These are phyloP conservation scores for Cephus nigrinus DNA, from an alignment of 2,888 invertebrate species.

Conservation along the genomic window DNA sequence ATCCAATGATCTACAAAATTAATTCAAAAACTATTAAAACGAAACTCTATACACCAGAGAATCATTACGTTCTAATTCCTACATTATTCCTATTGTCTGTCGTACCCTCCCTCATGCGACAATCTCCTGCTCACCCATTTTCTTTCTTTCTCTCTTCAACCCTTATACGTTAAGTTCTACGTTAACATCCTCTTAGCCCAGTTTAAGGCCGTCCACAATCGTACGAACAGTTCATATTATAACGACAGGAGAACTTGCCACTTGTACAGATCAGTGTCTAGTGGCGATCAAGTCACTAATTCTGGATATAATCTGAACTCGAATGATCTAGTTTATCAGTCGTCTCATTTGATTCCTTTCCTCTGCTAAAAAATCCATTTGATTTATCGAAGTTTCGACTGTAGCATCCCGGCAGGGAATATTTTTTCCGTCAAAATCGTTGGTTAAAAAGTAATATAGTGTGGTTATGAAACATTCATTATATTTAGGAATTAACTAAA, in stretches of 20 bases:
- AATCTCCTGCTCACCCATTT: conserved; percentile 2
- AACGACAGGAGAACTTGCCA: conserved; percentile 26
- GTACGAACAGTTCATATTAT: conserved; percentile 49
- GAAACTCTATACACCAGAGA: background rate
- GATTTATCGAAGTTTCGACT: too few species aligned
- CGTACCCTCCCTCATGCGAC: background rate
- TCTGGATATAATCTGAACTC: background rate
- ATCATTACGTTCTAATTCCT: background rate
- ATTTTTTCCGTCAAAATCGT: too few species aligned
- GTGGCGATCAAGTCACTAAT: conserved; percentile 46
- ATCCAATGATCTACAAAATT: background rate
- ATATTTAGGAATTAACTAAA: too few species aligned
- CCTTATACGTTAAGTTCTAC: background rate
- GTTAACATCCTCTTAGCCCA: conserved; percentile 43
- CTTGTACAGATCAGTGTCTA: conserved; percentile 57
- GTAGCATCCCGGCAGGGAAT: too few species aligned
- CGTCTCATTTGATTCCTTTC: background rate
- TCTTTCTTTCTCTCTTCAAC: background rate
- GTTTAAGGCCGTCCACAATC: conserved; percentile 39
- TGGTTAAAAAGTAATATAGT: too few species aligned
- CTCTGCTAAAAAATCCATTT: too few species aligned
- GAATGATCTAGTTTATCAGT: background rate
- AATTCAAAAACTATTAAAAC: background rate
- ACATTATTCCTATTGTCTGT: background rate
- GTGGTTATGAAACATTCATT: too few species aligned